Base-by-base conservation (phyloP, 2,888 invertebrate genomes). In the Catocala nupta region DNA sequence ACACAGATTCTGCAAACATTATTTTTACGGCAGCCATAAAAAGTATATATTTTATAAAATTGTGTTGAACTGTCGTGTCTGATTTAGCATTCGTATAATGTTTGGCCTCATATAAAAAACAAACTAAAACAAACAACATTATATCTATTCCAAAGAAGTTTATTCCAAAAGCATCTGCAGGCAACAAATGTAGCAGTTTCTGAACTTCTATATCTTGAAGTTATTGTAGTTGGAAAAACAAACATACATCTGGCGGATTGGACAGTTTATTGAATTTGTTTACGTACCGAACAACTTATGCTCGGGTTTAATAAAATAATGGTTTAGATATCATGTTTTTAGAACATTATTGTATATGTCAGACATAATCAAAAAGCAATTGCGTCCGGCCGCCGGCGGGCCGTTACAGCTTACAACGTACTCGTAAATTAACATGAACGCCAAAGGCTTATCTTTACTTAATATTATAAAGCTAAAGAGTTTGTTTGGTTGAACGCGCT, bases 191-290 rank as follows among this genome's bases (percentile, higher is more conserved):
- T 49, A 62, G n/a, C 16, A 49, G 49, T 55, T 65, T 59, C 51
- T 57, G 60, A 60, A 68, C 65, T 63, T 70, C 68, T 54, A 68
- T 65, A 65, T 70, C 47, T 56, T 8, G 25, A 65, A 68, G 66
- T 76, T 69, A 65, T 56, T 62, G 51, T 60, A 59, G 58, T 70
- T 65, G 53, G 63, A 55, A 60, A 72, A 75, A 81, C 80, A 82
- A 80, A 76, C 67, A 71, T 59, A 71, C 55, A 68, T 72, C 44
- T 56, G 51, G 42, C 49, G 65, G 59, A 79, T 71, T 69, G 68
- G 73, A 70, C 69, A 72, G 64, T 57, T 72, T 76, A 78, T 73
- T 71, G 64, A 65, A 66, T 68, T 73, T 67, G 68, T 80, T 73
- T 66, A 65, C 65, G 67, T 75, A 55, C 39, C 53, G 33, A 55